Base-by-base conservation (phyloP, 1,140 invertebrate species). In the Halyomorpha halys region DNA sequence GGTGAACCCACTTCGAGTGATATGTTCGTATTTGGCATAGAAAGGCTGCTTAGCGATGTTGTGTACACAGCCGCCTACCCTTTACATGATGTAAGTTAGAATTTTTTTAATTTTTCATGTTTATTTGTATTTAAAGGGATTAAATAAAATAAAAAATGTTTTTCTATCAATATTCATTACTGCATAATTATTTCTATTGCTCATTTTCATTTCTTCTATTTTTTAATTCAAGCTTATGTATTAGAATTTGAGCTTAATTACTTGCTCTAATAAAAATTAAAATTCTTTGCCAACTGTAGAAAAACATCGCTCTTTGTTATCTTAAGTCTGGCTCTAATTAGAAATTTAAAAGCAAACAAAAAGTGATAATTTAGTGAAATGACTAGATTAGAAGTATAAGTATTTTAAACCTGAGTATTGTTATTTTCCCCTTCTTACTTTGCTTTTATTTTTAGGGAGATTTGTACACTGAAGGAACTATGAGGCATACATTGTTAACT, bases 41-140 rank as follows among this genome's bases (percentile, higher is more conserved):
- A 90, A 69, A 81, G 90, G 68, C 79, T 94, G 56, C 79, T 94
- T 14, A 76, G 79, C 47, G 86, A 91, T 67, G 79, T 78, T 34
- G 82, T 82, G 6, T 95, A 94, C 69, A 79, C 79, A 59, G 90
- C 91, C 21, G 87, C 88, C 0, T 95, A 92, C 78, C 90, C 91
- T 0, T 75, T 94, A 45, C 92, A 96, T 72, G 92, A 96, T 80
- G 91, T 90, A 74, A 81, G 80, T 74, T 56, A 16, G 14, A 56
- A 44, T n/a, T 51, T 59, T 21, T 63, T n/a, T 47, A 51, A 63
- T 25, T 62, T n/a, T 53, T 19, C 8, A 16, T 53, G 3, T 21
- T 16, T n/a, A 53, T 53, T 30, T 30, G 3, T 30, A 30, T 30
- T 30, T 30, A 30, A n/a, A n/a, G n/a, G n/a, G n/a, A n/a, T n/a